Conservation (phyloP, 2,113 vertebrate species). For the Cichladusa arquata region DNA sequence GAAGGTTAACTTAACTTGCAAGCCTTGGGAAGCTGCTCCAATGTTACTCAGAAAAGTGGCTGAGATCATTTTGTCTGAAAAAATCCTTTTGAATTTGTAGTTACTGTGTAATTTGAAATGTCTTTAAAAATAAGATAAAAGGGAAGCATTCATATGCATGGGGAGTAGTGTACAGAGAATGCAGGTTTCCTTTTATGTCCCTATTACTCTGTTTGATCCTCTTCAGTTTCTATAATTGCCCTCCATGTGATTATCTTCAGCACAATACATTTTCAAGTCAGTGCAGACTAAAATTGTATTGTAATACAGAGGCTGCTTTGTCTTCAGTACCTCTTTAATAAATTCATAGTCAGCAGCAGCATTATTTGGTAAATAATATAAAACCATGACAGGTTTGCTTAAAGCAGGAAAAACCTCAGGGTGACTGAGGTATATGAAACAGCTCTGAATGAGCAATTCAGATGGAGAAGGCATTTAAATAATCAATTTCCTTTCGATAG, state of each 20-base stretch:
- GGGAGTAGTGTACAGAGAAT: not conserved
- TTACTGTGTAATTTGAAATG: constrained; percentile 43
- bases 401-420: not conserved
- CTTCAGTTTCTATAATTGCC: constrained; percentile 14
- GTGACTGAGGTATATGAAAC: not conserved
- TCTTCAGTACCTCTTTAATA: not conserved
- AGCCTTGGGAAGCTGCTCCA: not conserved
- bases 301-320: not conserved
- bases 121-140: constrained; percentile 38
- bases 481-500: constrained; percentile 23
- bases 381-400: not conserved
- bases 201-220: constrained; percentile 28
- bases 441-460: constrained; percentile 16
- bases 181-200: constrained; percentile 25
- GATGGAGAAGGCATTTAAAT: constrained; percentile 36
- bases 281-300: not conserved
- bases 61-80: not conserved
- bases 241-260: not conserved
- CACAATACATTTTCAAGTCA: constrained; percentile 7
- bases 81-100: constrained; percentile 24
- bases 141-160: not conserved
- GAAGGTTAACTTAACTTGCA: not conserved
- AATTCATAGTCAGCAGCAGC: not conserved
- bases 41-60: not conserved
- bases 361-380: constrained; percentile 30